Evolutionary conservation across 2,888 invertebrate species (phyloP).

Genomic region (Apomyelois bistriatella): DNA sequence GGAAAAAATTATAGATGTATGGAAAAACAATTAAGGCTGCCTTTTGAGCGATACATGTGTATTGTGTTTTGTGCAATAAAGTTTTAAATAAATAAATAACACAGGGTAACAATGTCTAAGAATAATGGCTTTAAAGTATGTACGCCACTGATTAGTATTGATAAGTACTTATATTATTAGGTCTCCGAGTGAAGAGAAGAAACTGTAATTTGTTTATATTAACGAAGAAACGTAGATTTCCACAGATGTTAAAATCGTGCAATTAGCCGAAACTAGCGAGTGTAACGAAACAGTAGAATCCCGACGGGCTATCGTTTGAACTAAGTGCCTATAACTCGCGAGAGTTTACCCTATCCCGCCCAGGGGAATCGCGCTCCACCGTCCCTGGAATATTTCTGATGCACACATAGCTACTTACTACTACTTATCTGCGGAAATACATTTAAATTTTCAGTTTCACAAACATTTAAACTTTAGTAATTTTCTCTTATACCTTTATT

Average conservation of each 20-base stretch:
- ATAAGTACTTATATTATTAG: too few relatives aligned
- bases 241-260: constrained; percentile 28
- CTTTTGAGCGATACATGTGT: too few relatives aligned
- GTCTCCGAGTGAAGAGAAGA: too few relatives aligned
- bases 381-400: constrained; percentile 59
- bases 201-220: constrained; percentile 4
- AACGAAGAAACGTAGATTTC: constrained; percentile 9
- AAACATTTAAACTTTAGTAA: constrained; percentile 3
- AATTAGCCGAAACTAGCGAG: constrained; percentile 41
- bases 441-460: constrained; percentile 1
- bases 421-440: background rate
- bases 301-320: constrained; percentile 68
- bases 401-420: constrained; percentile 23
- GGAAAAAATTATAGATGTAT: too few relatives aligned
- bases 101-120: too few relatives aligned
- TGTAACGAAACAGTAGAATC: constrained; percentile 56
- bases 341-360: constrained; percentile 64
- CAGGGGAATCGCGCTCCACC: constrained; percentile 55
- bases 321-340: constrained; percentile 74
- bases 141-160: too few relatives aligned
- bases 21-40: too few relatives aligned
- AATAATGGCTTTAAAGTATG: too few relatives aligned
- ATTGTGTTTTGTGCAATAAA: too few relatives aligned
- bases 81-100: too few relatives aligned
- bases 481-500: background rate